Conservation (phyloP, 2,113 vertebrate species). For the Malurus elegans region DNA sequence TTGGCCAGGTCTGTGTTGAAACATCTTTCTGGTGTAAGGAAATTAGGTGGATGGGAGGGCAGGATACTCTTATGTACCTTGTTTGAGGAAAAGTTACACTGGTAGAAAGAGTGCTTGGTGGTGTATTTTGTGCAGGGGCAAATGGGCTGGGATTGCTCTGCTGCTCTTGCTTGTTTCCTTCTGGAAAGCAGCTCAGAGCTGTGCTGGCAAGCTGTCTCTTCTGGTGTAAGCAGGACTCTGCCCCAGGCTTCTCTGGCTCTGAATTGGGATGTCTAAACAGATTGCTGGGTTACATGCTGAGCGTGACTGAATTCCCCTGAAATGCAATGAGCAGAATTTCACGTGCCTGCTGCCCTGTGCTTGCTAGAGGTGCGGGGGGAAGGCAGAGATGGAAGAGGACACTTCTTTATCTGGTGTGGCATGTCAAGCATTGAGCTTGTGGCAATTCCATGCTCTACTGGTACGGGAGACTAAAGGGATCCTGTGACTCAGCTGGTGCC, state of each 20-base stretch:
- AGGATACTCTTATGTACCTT: not conserved
- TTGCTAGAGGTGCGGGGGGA: not conserved
- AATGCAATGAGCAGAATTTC: not conserved
- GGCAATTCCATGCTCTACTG: not conserved
- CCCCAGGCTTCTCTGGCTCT: not conserved
- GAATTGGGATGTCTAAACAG: slow-evolving; percentile 6
- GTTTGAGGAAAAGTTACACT: not conserved
- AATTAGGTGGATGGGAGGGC: not conserved
- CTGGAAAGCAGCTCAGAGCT: not conserved
- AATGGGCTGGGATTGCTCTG: not conserved
- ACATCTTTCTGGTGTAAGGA: not conserved
- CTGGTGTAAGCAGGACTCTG: not conserved
- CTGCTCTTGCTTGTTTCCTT: not conserved
- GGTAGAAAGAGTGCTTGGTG: not conserved
- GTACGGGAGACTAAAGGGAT: slow-evolving; percentile 1
- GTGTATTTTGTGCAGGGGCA: not conserved
- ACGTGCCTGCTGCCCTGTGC: not conserved
- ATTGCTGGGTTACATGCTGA: not conserved
- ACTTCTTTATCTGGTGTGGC: not conserved
- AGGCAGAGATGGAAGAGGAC: not conserved
- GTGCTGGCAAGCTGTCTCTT: not conserved
- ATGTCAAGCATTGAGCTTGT: not conserved
- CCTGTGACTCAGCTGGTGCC: slow-evolving; percentile 17
- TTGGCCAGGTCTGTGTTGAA: not conserved
- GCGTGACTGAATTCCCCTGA: not conserved